These are phyloP conservation scores for Lepidocyrtoides sp. DNA, from an alignment of 2,888 invertebrate species.

Conservation along the genomic window DNA sequence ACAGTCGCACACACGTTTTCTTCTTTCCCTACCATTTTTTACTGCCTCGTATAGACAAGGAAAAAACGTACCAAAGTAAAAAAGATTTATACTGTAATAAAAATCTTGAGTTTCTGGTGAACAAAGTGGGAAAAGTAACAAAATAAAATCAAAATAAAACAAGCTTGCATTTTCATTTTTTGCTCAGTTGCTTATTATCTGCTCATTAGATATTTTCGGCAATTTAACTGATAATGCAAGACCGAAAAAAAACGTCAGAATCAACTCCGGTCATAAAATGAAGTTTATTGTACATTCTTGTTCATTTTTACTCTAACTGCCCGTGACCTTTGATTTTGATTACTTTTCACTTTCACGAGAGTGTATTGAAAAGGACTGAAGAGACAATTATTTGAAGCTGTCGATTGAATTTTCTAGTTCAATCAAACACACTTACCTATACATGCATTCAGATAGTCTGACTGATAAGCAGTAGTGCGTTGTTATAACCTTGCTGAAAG, in stretches of 20 bases:
- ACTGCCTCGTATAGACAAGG: background rate
- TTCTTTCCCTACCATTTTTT: background rate
- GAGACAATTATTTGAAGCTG: background rate
- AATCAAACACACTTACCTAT: background rate
- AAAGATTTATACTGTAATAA: conserved; percentile 42
- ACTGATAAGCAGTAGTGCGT: background rate
- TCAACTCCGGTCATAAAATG: background rate
- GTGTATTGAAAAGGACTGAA: background rate
- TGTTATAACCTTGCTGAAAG: conserved; percentile 10
- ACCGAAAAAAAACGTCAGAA: background rate
- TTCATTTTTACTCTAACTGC: background rate
- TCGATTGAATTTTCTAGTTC: background rate
- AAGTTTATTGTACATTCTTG: background rate
- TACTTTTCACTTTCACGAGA: conserved; percentile 22
- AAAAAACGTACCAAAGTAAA: background rate
- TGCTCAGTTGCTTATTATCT: background rate
- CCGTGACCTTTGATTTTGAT: conserved; percentile 22
- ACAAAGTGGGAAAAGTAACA: conserved; percentile 6
- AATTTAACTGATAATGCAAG: background rate
- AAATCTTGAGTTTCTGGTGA: conserved; percentile 7
- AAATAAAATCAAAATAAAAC: conserved; percentile 13
- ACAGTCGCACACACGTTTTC: conserved; percentile 18
- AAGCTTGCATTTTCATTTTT: background rate
- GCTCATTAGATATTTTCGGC: conserved; percentile 7
- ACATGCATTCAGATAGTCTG: background rate